Conservation (phyloP, 2,797 vertebrate species). For the Platalea minor region DNA sequence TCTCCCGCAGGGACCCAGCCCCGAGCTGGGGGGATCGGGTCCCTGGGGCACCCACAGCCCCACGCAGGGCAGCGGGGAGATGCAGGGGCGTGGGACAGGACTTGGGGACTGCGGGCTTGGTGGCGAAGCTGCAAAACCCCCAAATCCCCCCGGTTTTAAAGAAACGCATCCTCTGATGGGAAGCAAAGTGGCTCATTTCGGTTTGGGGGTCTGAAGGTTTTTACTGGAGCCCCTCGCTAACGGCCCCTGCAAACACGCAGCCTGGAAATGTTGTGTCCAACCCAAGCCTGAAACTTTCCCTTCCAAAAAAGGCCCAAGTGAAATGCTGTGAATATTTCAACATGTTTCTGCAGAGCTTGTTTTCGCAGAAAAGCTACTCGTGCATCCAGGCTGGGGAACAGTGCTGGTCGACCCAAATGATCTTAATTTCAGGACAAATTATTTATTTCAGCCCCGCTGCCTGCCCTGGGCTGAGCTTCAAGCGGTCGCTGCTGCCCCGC, state of each 20-base stretch:
- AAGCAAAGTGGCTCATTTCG: neutral
- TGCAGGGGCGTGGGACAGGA: neutral
- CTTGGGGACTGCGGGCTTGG: accelerated
- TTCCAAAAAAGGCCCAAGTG: neutral
- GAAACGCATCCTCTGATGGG: neutral
- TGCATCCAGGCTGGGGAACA: neutral
- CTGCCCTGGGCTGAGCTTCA: neutral
- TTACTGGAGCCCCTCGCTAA: neutral
- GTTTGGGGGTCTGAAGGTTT: neutral
- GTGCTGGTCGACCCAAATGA: accelerated
- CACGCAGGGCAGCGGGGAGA: accelerated
- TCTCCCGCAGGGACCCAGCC: neutral
- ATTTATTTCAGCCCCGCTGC: neutral
- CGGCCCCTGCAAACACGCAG: accelerated
- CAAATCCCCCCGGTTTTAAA: neutral
- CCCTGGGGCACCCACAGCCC: neutral
- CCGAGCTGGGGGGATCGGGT: accelerated
- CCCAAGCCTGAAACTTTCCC: neutral
- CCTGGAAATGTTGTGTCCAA: neutral
- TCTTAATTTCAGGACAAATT: neutral
- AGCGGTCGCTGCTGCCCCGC: accelerated
- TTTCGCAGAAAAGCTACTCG: neutral
- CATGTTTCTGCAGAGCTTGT: neutral
- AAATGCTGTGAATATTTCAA: neutral
- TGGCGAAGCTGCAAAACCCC: neutral